Evolutionary conservation across 2,113 vertebrate species (phyloP).

Genomic region (Podarcis raffonei): DNA sequence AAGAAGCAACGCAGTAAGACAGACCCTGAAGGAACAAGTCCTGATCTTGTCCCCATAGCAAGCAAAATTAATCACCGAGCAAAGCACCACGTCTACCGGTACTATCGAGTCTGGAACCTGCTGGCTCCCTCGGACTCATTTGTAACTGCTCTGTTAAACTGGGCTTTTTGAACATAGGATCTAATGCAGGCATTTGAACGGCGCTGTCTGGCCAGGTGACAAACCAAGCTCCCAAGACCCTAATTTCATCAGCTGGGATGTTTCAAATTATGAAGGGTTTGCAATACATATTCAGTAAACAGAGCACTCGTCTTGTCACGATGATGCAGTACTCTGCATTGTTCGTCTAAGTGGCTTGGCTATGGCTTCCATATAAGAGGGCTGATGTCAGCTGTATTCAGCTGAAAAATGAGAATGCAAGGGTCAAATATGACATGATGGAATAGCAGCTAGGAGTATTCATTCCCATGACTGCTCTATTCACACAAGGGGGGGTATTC

Average conservation of each 20-base stretch:
- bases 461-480: not conserved
- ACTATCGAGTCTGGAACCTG: conserved; percentile 36
- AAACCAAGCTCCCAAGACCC: conserved; percentile 34
- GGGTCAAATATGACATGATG: not conserved
- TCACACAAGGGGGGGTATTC: not conserved
- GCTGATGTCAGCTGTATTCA: not conserved
- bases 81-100: conserved; percentile 39
- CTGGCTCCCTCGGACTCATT: conserved; percentile 23
- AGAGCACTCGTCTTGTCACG: not conserved
- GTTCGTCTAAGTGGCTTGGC: not conserved
- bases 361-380: not conserved
- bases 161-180: conserved; percentile 1
- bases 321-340: not conserved
- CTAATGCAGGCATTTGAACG: not conserved
- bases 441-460: not conserved
- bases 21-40: conserved; percentile 36
- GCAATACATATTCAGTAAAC: not conserved
- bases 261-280: not conserved
- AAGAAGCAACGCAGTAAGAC: conserved; percentile 30
- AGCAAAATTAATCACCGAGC: conserved; percentile 53
- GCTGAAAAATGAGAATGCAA: not conserved
- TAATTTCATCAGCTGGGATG: not conserved
- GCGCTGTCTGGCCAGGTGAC: conserved; percentile 5
- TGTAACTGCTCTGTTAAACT: not conserved
- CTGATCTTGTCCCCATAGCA: conserved; percentile 33